Conservation (phyloP, 92 coral and sea anemone species). For the Paragorgia papillata region DNA sequence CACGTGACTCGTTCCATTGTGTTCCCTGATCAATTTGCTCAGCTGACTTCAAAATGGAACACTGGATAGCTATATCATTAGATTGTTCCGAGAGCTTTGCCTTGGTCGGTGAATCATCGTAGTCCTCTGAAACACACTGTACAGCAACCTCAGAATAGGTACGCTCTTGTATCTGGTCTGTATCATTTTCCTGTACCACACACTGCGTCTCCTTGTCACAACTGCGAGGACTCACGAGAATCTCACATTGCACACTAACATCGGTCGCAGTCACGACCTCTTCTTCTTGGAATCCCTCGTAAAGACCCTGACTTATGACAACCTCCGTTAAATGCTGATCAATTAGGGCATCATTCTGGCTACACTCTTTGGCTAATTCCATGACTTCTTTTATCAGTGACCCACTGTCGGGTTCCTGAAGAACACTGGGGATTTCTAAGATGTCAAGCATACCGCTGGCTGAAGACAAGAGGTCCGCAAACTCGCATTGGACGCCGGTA, state of each 20-base stretch:
- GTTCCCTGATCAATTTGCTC: background rate
- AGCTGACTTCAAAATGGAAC: background rate
- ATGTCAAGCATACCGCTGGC: background rate
- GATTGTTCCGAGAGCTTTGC: background rate
- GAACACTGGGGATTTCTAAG: background rate
- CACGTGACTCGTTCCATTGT: background rate
- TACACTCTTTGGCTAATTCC: slow-evolving; percentile 40
- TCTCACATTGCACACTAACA: background rate
- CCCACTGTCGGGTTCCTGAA: slow-evolving; percentile 13
- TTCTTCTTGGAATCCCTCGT: slow-evolving; percentile 12
- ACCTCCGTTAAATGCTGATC: slow-evolving; percentile 35
- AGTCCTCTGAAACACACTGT: background rate
- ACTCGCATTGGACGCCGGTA: slow-evolving; percentile 15
- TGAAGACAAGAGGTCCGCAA: slow-evolving; percentile 28
- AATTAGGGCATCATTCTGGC: slow-evolving; percentile 38
- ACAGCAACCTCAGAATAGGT: background rate
- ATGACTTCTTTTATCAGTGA: slow-evolving; percentile 39
- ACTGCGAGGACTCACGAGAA: background rate
- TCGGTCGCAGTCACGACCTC: background rate
- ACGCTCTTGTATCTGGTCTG: background rate
- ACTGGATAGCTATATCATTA: background rate
- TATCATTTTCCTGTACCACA: background rate
- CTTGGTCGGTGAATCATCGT: background rate
- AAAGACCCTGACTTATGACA: slow-evolving; percentile 14
- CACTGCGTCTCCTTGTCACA: slow-evolving; percentile 1